Conservation (phyloP, 2,113 vertebrate genomes). For the Rynchops niger region DNA sequence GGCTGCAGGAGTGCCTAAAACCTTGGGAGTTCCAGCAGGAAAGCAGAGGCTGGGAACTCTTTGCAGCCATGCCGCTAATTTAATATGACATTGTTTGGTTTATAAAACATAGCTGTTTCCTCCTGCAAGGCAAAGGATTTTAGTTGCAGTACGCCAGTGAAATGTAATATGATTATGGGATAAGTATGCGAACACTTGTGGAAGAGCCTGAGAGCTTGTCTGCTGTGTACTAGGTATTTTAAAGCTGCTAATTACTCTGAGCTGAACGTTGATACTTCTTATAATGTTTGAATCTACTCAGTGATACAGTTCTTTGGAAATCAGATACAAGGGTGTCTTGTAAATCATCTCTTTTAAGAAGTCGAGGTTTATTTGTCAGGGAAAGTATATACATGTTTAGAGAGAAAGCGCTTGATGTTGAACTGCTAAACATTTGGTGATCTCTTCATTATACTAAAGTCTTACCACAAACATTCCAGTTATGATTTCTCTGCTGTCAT, state of each 20-base stretch:
- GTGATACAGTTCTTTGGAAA: background rate
- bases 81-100: background rate
- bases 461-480: background rate
- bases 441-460: background rate
- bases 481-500: background rate
- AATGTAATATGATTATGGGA: background rate
- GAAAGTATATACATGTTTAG: background rate
- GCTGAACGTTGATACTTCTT: background rate
- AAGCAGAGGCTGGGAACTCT: background rate
- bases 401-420: background rate
- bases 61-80: background rate
- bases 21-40: background rate
- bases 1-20: fast-evolving
- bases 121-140: background rate
- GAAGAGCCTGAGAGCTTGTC: background rate
- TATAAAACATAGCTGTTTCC: background rate
- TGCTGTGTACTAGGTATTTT: background rate
- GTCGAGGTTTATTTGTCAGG: background rate
- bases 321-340: background rate
- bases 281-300: background rate
- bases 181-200: background rate
- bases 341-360: background rate
- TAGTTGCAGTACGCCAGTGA: background rate
- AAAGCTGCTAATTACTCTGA: background rate
- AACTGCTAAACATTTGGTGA: background rate